Evolutionary conservation across 2,797 vertebrate genomes (phyloP), one percentile per base, ranked within the genome.

Genomic region (Myotis planiceps): DNA sequence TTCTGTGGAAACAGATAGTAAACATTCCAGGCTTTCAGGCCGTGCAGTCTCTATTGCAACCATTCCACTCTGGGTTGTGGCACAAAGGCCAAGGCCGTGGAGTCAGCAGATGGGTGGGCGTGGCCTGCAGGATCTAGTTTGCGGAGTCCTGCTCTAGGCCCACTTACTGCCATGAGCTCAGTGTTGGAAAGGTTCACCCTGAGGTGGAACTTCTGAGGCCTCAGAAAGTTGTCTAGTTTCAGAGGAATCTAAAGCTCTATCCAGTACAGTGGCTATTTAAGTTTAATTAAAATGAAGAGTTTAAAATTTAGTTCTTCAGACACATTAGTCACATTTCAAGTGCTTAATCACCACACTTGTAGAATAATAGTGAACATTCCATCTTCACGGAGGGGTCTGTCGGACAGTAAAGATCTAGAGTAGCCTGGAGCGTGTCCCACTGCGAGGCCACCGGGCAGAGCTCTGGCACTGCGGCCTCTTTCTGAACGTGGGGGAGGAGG

Each of bases 231-330:
- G 39, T 88, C 47, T 72, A 12, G 58, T 86, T 51, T 79, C 39
- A 88, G 58, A 83, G 53, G 19, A 69, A 51, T 90, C 51, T 90
- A 25, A 79, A 83, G 47, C 63, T 86, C 0, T 42, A 37, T 37
- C 42, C 4, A 58, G 6, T 53, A 9, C 5, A 4, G 1, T 74
- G 25, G 23, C 60, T 83, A n/a, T 65, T 90, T 84, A 74, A 74
- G 42, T 90, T 25, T 78, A 92, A 47, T 74, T 74, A 34, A 88
- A 86, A 79, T 12, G 34, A 80, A 39, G 51, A 69, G 34, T 66
- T 21, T 66, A 82, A 74, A 86, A 55, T 89, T 63, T 45, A 76
- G 19, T 65, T 92, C n/a, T 63, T 76, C 1, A 1, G 18, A 65
- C 53, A 68, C 14, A 37, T 39, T 32, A 76, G 94, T 63, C 37